Base-by-base conservation (phyloP, 2,888 invertebrate genomes). In the Drosophila hamatofila region DNA sequence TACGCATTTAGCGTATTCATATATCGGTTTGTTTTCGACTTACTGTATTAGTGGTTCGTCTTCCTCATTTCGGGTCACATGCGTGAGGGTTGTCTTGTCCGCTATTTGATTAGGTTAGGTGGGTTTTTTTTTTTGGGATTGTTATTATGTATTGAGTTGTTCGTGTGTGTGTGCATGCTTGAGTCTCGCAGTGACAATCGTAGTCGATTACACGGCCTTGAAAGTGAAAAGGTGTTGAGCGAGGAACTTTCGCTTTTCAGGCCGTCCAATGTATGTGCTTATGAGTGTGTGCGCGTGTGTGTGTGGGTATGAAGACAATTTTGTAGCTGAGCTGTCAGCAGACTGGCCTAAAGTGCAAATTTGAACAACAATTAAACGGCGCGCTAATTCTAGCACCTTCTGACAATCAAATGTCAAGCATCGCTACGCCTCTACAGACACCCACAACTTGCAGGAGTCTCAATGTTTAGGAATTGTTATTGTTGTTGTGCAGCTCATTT, bases 141-240 rank as follows among this genome's bases (percentile, higher is more conserved):
- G 65, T 58, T 33, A 30, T 21, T 62, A 44, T 48, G 21, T 56
- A 18, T 55, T n/a, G 25, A n/a, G 51, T 37, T 33, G 42, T 14
- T 62, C 57, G 62, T 66, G 46, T 51, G 51, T 60, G 23, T n/a
- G 35, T 42, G 52, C 39, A 54, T 59, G 25, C 59, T 37, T 74
- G 58, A 37, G 80, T 35, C 49, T 39, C 44, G 41, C 56, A 58
- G 66, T 74, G 80, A 84, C 82, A 80, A 69, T 52, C 63, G 75
- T 81, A 64, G 79, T 82, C 77, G 86, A 85, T 83, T 85, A 76
- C 67, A 83, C 87, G 83, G 87, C 91, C 91, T 91, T 91, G 91
- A 91, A 91, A 91, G 91, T 91, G 91, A 91, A 91, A 91, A 91
- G 90, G 91, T 91, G 90, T 91, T 91, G 83, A 78, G 27, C 71